Evolutionary conservation across 2,797 vertebrate species (phyloP), one percentile per base, ranked within the genome.

Genomic region (Catostomus latipinnis): DNA sequence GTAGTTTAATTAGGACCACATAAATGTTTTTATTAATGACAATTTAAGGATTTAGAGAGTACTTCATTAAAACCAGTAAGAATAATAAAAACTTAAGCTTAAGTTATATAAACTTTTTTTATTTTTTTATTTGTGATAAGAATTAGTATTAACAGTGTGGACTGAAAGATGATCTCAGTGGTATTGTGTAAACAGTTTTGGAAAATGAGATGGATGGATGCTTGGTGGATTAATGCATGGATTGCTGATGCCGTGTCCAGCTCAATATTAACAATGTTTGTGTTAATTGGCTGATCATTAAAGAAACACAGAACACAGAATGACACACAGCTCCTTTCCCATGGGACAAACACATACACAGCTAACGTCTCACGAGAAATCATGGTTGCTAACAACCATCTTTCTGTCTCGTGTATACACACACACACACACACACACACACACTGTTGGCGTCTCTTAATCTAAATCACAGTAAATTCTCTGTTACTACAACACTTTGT

Each of bases 221-320:
- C 16, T 68, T 2, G 34, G 53, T 74, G 22, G 22, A 22, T 22
- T 22, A 22, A 22, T 22, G 22, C 22, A 22, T 22, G 53, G 43
- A 81, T 58, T 16, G 58, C 1, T 22, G 22, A 22, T 46, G 10
- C 10, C 5, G 16, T 43, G 56, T 58, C 70, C 56, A 13, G 69
- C 63, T 71, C 8, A 61, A 58, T 48, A 18, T 80, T 71, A 80
- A 82, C 81, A 81, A 82, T 85, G 78, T 86, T 85, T 86, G 78
- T 50, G 46, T 58, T 86, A 86, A 84, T 80, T 82, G 54, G 77
- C 52, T 67, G 18, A 65, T 87, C 85, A 87, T 86, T 85, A 84
- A 67, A 75, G 82, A 71, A 83, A 80, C 72, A 80, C 72, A 82
- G 71, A 76, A 58, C 72, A 76, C 72, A 80, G 48, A 80, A 72